Conservation (phyloP, 2,797 vertebrate genomes). For the Acanthopagrus latus region DNA sequence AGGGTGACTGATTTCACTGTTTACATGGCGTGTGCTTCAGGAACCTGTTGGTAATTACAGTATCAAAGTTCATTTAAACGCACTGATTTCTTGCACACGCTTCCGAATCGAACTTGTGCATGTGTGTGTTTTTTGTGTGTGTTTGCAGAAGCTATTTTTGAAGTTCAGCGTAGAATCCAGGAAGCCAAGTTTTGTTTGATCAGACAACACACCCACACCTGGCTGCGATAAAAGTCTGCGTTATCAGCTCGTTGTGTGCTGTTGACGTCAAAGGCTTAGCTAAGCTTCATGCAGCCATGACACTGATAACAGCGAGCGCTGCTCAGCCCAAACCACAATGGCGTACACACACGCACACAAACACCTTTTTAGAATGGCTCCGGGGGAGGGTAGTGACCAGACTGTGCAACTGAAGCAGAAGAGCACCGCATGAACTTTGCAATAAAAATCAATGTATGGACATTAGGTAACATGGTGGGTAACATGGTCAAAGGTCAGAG, state of each 20-base stretch:
- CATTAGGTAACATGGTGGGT: slow-evolving; percentile 17
- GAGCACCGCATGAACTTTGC: slow-evolving; percentile 5
- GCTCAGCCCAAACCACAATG: slow-evolving; percentile 53
- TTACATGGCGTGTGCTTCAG: not conserved
- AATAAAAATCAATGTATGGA: slow-evolving; percentile 32
- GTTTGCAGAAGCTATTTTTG: slow-evolving; percentile 75
- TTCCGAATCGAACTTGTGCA: not conserved
- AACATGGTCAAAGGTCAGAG: slow-evolving; percentile 52
- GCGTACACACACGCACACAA: slow-evolving; percentile 31
- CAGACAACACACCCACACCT: slow-evolving; percentile 75
- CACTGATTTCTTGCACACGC: not conserved
- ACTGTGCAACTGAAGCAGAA: slow-evolving; percentile 15
- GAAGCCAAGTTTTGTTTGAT: slow-evolving; percentile 72
- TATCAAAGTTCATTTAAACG: not conserved
- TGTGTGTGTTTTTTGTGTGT: slow-evolving; percentile 8
- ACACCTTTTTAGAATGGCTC: slow-evolving; percentile 55
- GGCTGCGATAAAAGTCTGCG: slow-evolving; percentile 57
- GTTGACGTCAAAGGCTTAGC: slow-evolving; percentile 80
- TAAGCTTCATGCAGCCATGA: slow-evolving; percentile 61
- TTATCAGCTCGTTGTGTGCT: slow-evolving; percentile 71
- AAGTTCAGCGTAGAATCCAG: slow-evolving; percentile 67
- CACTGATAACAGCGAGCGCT: slow-evolving; percentile 71
- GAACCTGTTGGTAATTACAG: slow-evolving; percentile 2
- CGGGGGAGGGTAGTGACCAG: slow-evolving; percentile 6
- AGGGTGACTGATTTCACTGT: not conserved